Percentiles rank a stretch among this genome's conserved stretches.
These are phyloP conservation scores for Drosophila neocordata DNA, from an alignment of 1,140 invertebrate genomes.

Conservation along the genomic window DNA sequence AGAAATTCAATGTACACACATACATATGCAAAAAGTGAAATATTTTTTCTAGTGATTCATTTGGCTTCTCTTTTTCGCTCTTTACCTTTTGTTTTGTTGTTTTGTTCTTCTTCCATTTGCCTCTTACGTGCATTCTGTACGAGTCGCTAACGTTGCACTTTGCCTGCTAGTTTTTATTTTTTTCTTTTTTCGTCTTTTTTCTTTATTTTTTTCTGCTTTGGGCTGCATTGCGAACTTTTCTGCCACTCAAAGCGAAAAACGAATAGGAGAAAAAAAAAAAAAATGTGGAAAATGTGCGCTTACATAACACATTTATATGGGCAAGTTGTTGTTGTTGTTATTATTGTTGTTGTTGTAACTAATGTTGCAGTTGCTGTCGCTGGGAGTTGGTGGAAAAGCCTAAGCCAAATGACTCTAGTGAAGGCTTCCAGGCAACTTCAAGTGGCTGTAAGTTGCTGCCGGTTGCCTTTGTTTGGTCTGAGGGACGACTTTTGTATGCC, in stretches of 20 bases:
- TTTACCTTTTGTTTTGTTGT: conserved; percentile 2
- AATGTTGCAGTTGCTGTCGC: too few relatives aligned
- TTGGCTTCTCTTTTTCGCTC: conserved; percentile 31
- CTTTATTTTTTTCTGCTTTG: conserved; percentile 25
- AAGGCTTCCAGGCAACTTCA: conserved; percentile 32
- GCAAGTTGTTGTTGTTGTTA: conserved; percentile 45
- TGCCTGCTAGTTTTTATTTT: conserved; percentile 24
- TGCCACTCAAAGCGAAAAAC: conserved; percentile 42
- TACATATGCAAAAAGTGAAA: conserved; percentile 25
- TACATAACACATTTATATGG: conserved; percentile 60
- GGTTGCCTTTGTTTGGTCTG: conserved; percentile 44
- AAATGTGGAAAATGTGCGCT: conserved; percentile 65
- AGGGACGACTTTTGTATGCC: conserved; percentile 17
- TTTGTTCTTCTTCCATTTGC: conserved; percentile 21
- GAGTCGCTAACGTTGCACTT: conserved; percentile 32
- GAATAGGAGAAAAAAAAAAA: conserved; percentile 30
- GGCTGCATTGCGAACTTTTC: conserved; percentile 53
- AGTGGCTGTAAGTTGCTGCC: conserved; percentile 23
- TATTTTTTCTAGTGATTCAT: conserved; percentile 40
- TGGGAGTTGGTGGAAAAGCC: conserved; percentile 39
- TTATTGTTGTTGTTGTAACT: conserved; percentile 27
- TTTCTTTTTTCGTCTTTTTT: conserved; percentile 9
- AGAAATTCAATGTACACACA: not conserved
- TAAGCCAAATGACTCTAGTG: conserved; percentile 15
- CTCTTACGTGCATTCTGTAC: conserved; percentile 10